phyloP scores from a whole-genome alignment of 2,888 invertebrate genomes.

The Thelaira solivaga region DNA sequence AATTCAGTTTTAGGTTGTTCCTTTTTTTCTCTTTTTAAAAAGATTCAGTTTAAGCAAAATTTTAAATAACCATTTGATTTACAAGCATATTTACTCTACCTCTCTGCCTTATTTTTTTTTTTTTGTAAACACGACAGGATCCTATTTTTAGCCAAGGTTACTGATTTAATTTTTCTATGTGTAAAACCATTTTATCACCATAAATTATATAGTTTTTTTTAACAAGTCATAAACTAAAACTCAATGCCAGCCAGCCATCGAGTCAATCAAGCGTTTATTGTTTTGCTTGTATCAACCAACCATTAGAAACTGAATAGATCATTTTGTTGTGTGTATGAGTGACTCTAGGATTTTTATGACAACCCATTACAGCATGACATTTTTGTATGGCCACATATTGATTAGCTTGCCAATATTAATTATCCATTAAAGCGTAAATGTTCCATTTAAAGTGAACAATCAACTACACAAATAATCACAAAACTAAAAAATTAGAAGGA shows the following conservation, averaged over 20 bases:
- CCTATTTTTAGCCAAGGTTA: too few relatives aligned
- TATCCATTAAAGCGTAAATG: slow-evolving; percentile 74
- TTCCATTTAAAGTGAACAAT: too few relatives aligned
- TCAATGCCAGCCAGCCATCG: background rate
- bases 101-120: too few relatives aligned
- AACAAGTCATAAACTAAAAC: slow-evolving; percentile 1
- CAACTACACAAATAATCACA: too few relatives aligned
- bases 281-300: background rate
- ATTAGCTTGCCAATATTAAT: slow-evolving; percentile 70
- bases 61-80: too few relatives aligned
- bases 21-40: too few relatives aligned
- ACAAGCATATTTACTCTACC: too few relatives aligned
- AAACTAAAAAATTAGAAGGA: too few relatives aligned
- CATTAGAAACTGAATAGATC: background rate
- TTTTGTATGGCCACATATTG: slow-evolving; percentile 45
- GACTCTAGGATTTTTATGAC: slow-evolving; percentile 69
- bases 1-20: too few relatives aligned
- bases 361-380: slow-evolving; percentile 73
- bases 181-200: background rate
- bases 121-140: too few relatives aligned
- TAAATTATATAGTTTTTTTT: slow-evolving; percentile 1
- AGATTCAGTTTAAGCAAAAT: too few relatives aligned
- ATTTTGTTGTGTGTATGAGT: background rate
- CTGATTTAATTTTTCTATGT: background rate
- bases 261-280: too few relatives aligned